Percentiles rank a stretch among this genome's conserved stretches.
These are phyloP conservation scores for Phoxinus phoxinus DNA, from an alignment of 2,113 vertebrate species.

Conservation along the genomic window DNA sequence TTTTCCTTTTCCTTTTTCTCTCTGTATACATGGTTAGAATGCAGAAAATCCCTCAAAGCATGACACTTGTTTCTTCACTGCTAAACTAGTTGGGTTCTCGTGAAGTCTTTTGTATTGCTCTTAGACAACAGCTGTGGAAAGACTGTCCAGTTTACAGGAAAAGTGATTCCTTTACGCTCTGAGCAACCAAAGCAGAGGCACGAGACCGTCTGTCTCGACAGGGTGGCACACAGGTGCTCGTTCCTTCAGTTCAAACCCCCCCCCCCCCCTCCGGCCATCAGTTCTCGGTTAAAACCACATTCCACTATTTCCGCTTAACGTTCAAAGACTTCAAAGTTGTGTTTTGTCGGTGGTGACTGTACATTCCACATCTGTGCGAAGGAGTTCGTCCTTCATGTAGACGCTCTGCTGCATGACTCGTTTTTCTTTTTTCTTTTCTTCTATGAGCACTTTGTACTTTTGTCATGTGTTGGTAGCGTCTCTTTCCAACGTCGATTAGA, in stretches of 20 bases:
- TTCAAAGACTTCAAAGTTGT: too few species aligned
- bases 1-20: slow-evolving; percentile 40
- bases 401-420: slow-evolving; percentile 59
- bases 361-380: slow-evolving; percentile 19
- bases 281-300: background rate
- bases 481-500: background rate
- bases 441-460: slow-evolving; percentile 65
- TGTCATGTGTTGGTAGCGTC: slow-evolving; percentile 59
- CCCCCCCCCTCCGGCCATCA: too few species aligned
- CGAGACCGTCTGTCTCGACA: too few species aligned
- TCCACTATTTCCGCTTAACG: background rate
- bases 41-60: slow-evolving; percentile 82
- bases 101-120: slow-evolving; percentile 91
- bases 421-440: slow-evolving; percentile 58
- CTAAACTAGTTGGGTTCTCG: slow-evolving; percentile 92
- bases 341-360: background rate
- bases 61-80: slow-evolving; percentile 86
- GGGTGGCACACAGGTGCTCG: too few species aligned
- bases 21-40: slow-evolving; percentile 83
- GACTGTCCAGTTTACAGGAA: slow-evolving; percentile 62
- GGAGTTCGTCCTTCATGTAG: slow-evolving; percentile 11
- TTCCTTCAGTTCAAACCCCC: too few species aligned
- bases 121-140: slow-evolving; percentile 87
- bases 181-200: background rate
- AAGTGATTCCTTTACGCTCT: slow-evolving; percentile 7